These are phyloP conservation scores for Ormyrus nitidulus DNA, from an alignment of 2,888 invertebrate genomes.

Conservation along the genomic window DNA sequence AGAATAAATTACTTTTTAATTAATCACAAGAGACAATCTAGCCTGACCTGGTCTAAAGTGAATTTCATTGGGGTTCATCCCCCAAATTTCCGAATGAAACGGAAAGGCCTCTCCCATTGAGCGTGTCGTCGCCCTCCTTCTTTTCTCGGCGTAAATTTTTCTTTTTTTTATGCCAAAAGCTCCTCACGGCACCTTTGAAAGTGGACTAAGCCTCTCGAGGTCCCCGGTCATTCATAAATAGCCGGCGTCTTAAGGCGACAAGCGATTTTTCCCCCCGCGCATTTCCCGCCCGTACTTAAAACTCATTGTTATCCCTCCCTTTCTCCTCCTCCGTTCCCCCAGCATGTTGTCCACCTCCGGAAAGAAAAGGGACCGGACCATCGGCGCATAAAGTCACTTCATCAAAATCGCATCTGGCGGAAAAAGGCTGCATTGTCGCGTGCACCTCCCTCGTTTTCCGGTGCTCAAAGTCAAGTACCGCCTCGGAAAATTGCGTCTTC, in stretches of 20 bases:
- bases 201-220: constrained; percentile 17
- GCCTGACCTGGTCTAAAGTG: neutral
- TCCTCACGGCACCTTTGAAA: constrained; percentile 44
- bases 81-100: constrained; percentile 27
- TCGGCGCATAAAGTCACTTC: constrained; percentile 63
- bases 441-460: constrained; percentile 61
- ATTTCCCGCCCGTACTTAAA: constrained; percentile 22
- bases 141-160: constrained; percentile 23
- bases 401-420: constrained; percentile 70
- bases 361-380: neutral
- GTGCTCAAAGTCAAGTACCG: constrained; percentile 69
- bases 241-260: constrained; percentile 31
- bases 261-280: neutral
- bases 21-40: constrained; percentile 37
- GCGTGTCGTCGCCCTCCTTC: neutral
- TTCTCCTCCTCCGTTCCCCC: neutral
- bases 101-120: constrained; percentile 36
- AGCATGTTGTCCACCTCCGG: neutral
- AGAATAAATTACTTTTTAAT: constrained; percentile 8
- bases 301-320: constrained; percentile 26
- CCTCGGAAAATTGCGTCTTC: constrained; percentile 34
- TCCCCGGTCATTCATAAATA: constrained; percentile 42
- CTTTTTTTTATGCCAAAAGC: constrained; percentile 29
- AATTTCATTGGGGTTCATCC: constrained; percentile 24
- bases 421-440: constrained; percentile 61